phyloP scores from a whole-genome alignment of 1,140 invertebrate genomes.

The Calosoma granatense region DNA sequence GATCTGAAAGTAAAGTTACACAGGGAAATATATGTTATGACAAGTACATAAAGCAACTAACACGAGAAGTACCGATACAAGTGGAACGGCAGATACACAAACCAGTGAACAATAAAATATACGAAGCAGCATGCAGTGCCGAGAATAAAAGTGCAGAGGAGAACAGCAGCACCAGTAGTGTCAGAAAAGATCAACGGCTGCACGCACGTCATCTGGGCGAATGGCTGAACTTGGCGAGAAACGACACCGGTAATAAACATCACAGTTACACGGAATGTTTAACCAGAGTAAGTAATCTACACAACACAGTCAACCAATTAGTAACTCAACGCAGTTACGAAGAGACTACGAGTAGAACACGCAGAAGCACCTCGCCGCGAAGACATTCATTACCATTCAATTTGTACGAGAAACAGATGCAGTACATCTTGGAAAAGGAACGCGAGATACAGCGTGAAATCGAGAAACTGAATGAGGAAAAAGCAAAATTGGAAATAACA shows the following conservation, averaged over 20 bases:
- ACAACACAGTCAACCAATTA: not conserved
- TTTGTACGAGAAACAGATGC: conserved; percentile 54
- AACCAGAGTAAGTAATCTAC: conserved; percentile 10
- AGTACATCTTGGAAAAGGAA: conserved; percentile 56
- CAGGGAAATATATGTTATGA: not conserved
- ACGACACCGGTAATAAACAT: conserved; percentile 16
- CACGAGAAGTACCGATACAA: conserved; percentile 1
- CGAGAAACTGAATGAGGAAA: conserved; percentile 44
- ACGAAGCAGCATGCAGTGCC: conserved; percentile 5
- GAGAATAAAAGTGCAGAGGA: too few species aligned
- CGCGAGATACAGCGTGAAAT: conserved; percentile 51
- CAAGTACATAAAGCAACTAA: not conserved
- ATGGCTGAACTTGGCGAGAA: conserved; percentile 39
- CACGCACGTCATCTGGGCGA: conserved; percentile 38
- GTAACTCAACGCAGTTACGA: conserved; percentile 2
- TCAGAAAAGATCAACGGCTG: conserved; percentile 29
- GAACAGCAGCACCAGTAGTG: conserved; percentile 6
- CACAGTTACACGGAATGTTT: conserved; percentile 11
- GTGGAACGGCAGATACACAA: not conserved
- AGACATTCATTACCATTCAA: conserved; percentile 52
- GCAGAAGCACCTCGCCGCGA: conserved; percentile 25
- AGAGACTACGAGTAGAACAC: conserved; percentile 28
- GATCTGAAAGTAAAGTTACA: not conserved
- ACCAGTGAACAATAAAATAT: conserved; percentile 3
- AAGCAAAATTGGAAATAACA: conserved; percentile 29